phyloP scores from a whole-genome alignment of 2,888 invertebrate species.

The Parnassius glacialis region DNA sequence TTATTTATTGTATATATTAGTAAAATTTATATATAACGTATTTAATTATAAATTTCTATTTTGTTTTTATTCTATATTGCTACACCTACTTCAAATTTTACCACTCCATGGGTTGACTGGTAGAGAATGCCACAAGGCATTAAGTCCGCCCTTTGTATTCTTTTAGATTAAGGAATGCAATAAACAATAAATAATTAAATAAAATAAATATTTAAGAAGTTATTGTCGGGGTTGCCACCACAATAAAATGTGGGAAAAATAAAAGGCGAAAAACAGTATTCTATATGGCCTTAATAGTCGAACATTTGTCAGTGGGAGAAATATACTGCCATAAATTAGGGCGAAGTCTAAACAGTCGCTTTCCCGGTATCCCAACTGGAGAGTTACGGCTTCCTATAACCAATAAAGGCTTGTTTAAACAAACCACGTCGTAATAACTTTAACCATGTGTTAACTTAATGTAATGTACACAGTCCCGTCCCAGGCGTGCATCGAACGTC shows the following conservation, averaged over 20 bases:
- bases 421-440: constrained; percentile 19
- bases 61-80: too few relatives aligned
- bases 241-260: not conserved
- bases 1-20: too few relatives aligned
- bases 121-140: too few relatives aligned
- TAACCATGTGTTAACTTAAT: constrained; percentile 22
- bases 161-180: too few relatives aligned
- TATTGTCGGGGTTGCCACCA: too few relatives aligned
- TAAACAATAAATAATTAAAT: too few relatives aligned
- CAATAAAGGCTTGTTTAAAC: constrained; percentile 21
- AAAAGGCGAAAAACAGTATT: constrained; percentile 11
- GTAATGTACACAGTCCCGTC: constrained; percentile 3
- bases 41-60: too few relatives aligned
- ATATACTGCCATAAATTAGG: constrained; percentile 22
- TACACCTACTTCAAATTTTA: too few relatives aligned
- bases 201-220: too few relatives aligned
- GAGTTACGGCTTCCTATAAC: constrained; percentile 27
- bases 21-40: too few relatives aligned
- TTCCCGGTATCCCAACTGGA: constrained; percentile 23
- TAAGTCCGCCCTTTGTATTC: too few relatives aligned
- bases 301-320: constrained; percentile 23
- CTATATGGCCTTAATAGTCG: constrained; percentile 15
- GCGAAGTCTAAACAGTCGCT: constrained; percentile 20
- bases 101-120: too few relatives aligned
- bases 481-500: not conserved